phyloP scores from a whole-genome alignment of 2,888 invertebrate species.

The Microctonus aethiopoides region DNA sequence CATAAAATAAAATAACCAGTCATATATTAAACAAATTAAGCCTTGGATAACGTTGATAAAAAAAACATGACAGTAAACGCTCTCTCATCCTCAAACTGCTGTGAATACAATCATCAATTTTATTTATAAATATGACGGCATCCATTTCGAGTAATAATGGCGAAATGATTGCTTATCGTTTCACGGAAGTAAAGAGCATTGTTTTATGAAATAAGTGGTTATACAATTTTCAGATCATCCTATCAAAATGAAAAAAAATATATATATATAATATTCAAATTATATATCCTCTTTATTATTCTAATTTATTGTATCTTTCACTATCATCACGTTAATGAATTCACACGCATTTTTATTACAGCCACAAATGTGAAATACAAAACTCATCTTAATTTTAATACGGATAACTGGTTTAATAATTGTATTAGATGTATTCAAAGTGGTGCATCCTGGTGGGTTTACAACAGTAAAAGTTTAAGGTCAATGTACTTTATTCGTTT shows the following conservation, averaged over 20 bases:
- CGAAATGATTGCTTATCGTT: background rate
- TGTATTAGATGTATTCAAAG: conserved; percentile 53
- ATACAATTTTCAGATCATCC: background rate
- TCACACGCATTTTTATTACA: conserved; percentile 28
- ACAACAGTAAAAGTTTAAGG: conserved; percentile 46
- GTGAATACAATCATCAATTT: background rate
- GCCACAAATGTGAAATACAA: conserved; percentile 13
- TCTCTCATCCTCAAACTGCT: background rate
- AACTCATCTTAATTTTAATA: conserved; percentile 7
- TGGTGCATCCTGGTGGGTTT: conserved; percentile 60
- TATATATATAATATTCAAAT: too few species aligned
- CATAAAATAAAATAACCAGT: background rate
- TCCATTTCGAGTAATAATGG: background rate
- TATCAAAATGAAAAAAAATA: background rate
- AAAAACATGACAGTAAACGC: background rate
- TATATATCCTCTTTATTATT: too few species aligned
- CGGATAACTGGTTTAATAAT: conserved; percentile 47
- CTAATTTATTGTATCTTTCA: background rate
- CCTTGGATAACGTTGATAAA: background rate
- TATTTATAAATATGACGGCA: conserved; percentile 25
- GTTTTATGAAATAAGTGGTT: background rate
- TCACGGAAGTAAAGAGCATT: background rate
- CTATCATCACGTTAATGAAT: conserved; percentile 8
- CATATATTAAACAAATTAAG: background rate
- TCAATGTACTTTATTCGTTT: conserved; percentile 52